Percentiles rank a stretch among this genome's conserved stretches.
phyloP scores from a whole-genome alignment of 1,140 invertebrate species.

The Berghia stephanieae region DNA sequence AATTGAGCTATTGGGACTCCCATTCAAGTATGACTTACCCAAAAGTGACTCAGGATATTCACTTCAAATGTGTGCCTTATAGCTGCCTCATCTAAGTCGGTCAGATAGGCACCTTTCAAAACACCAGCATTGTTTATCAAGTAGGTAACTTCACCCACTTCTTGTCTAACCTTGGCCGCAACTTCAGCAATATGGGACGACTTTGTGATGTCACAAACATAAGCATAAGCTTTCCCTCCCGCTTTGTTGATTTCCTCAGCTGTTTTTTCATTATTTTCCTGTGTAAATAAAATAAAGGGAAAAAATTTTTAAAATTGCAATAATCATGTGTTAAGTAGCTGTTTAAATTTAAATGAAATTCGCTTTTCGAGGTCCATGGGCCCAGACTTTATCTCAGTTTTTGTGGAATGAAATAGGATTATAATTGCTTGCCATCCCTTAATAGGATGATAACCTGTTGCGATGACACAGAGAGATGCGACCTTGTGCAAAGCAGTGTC shows the following conservation, averaged over 20 bases:
- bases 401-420: too few species aligned
- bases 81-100: constrained; percentile 81
- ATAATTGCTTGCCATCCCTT: too few species aligned
- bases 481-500: too few species aligned
- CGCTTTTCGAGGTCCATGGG: too few species aligned
- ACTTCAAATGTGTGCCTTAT: constrained; percentile 75
- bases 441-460: too few species aligned
- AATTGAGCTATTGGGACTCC: too few species aligned
- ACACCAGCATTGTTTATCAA: constrained; percentile 95
- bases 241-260: constrained; percentile 44
- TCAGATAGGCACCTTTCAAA: constrained; percentile 80
- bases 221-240: constrained; percentile 48
- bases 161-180: constrained; percentile 69
- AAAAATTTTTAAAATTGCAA: background rate
- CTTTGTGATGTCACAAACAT: constrained; percentile 59
- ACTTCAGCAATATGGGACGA: constrained; percentile 43
- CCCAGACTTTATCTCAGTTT: too few species aligned
- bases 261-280: constrained; percentile 74
- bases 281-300: constrained; percentile 18
- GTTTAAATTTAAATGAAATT: too few species aligned
- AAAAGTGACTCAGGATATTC: constrained; percentile 75
- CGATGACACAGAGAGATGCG: too few species aligned
- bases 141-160: constrained; percentile 87
- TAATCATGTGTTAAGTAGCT: background rate
- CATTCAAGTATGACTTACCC: constrained; percentile 71